Evolutionary conservation across 2,888 invertebrate genomes (phyloP).

Genomic region (Apodemia duryi): DNA sequence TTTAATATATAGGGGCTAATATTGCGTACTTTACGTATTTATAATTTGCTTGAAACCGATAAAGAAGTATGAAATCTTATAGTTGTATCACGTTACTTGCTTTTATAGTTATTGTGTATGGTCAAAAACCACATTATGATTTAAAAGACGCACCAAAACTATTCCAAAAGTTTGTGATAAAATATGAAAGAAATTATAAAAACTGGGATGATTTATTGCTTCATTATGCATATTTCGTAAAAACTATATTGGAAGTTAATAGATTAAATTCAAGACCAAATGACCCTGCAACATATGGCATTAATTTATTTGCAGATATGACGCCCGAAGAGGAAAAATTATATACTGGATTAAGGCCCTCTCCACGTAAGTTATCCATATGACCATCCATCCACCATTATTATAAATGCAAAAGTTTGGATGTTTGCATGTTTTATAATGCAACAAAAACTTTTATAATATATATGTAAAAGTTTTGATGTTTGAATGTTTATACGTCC

Average conservation of each 20-base stretch:
- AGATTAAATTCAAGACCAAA: conserved; percentile 7
- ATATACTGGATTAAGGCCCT: too few species aligned
- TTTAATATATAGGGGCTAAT: too few species aligned
- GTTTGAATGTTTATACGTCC: too few species aligned
- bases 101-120: conserved; percentile 28
- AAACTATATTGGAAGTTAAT: conserved; percentile 39
- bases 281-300: not conserved
- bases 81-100: not conserved
- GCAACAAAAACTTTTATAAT: too few species aligned
- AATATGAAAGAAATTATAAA: conserved; percentile 41
- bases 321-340: not conserved
- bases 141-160: conserved; percentile 34
- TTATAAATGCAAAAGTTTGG: too few species aligned
- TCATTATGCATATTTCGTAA: conserved; percentile 41
- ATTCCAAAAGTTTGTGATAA: conserved; percentile 42
- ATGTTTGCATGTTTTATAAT: too few species aligned
- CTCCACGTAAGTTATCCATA: too few species aligned
- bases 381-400: too few species aligned
- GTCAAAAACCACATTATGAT: conserved; percentile 36
- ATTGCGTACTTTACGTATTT: too few species aligned
- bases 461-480: too few species aligned
- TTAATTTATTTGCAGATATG: not conserved
- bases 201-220: conserved; percentile 38
- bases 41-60: too few species aligned
- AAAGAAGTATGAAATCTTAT: too few species aligned